Conservation (phyloP, 2,113 vertebrate genomes). For the Eupsittula cactorum region DNA sequence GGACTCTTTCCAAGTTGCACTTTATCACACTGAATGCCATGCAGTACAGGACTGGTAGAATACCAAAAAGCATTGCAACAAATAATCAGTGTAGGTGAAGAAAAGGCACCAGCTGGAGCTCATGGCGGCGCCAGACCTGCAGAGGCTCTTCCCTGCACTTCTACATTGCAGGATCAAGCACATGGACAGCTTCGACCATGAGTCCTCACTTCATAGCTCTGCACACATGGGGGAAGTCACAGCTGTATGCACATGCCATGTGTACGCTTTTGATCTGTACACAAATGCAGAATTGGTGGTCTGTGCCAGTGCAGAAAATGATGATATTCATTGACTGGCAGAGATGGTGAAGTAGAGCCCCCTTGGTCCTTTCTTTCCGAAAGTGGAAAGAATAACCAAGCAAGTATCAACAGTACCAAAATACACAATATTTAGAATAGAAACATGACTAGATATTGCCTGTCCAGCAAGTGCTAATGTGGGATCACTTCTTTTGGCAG, state of each 20-base stretch:
- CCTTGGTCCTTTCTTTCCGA: neutral
- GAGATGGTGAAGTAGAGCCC: neutral
- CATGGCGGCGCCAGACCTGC: accelerated
- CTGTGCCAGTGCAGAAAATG: neutral
- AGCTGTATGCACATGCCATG: accelerated
- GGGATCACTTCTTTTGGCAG: neutral
- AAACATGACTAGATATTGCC: neutral
- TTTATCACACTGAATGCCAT: conserved; percentile 29
- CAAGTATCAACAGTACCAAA: neutral
- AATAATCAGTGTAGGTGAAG: neutral
- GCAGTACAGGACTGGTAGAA: neutral
- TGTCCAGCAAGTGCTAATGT: neutral
- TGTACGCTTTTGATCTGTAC: neutral
- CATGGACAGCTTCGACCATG: accelerated
- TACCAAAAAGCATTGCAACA: neutral
- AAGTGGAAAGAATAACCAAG: neutral
- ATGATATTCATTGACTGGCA: neutral
- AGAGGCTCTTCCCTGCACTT: neutral
- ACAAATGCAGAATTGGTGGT: neutral
- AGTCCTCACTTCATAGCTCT: neutral
- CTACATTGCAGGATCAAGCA: neutral
- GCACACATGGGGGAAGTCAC: accelerated
- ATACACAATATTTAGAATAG: neutral
- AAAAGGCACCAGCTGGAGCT: neutral
- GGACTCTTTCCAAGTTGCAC: conserved; percentile 52